Percentiles rank a stretch among this genome's conserved stretches.
phyloP scores from a whole-genome alignment of 2,797 vertebrate genomes.

The Streptopelia turtur region DNA sequence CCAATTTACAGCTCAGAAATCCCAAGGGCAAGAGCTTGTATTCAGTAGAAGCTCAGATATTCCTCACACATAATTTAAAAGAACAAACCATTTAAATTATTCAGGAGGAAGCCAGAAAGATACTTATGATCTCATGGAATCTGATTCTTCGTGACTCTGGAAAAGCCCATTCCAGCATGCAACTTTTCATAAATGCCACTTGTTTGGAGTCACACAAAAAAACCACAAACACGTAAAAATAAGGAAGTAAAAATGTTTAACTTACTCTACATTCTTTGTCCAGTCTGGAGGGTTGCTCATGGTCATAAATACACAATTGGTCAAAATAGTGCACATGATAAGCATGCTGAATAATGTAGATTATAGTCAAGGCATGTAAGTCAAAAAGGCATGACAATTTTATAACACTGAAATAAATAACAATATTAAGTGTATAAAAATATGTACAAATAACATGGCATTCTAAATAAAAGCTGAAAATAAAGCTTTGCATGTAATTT shows the following conservation, averaged over 20 bases:
- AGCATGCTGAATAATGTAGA: slow-evolving; percentile 91
- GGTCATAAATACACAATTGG: slow-evolving; percentile 97
- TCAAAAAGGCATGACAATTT: background rate
- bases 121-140: background rate
- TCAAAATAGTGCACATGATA: slow-evolving; percentile 98
- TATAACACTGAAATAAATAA: background rate
- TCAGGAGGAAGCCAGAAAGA: background rate
- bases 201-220: background rate
- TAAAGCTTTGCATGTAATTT: background rate
- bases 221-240: background rate
- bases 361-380: slow-evolving; percentile 85
- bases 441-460: background rate
- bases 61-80: background rate
- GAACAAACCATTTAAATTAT: background rate
- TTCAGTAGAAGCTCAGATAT: background rate
- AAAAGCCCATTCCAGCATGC: background rate
- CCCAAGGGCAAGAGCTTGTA: background rate
- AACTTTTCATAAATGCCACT: background rate
- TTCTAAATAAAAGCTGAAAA: background rate
- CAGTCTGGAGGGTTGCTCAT: slow-evolving; percentile 79
- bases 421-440: background rate
- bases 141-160: background rate
- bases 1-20: background rate
- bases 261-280: slow-evolving; percentile 96
- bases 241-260: slow-evolving; percentile 54